Conservation (phyloP, 2,888 invertebrate species). For the Machimus rusticus region DNA sequence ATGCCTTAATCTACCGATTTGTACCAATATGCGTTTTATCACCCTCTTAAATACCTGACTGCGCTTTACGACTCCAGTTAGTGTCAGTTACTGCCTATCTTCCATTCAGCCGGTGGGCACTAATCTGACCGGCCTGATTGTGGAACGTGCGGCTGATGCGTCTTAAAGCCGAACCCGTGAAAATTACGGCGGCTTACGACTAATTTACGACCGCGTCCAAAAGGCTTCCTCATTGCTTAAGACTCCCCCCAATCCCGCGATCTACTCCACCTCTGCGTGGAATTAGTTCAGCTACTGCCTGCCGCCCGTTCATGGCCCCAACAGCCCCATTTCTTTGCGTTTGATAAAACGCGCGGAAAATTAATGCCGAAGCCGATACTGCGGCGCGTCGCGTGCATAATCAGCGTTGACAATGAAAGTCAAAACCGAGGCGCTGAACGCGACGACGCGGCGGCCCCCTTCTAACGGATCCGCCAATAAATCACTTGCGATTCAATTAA, state of each 20-base stretch:
- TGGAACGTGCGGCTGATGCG: not conserved
- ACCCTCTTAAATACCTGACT: not conserved
- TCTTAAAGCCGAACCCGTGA: not conserved
- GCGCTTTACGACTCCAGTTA: not conserved
- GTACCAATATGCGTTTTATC: not conserved
- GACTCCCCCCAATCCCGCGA: not conserved
- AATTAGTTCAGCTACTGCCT: not conserved
- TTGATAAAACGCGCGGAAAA: not conserved
- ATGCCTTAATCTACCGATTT: not conserved
- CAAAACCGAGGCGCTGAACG: not conserved
- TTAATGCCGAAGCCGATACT: not conserved
- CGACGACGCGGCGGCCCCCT: not conserved
- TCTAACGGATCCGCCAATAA: slow-evolving; percentile 16
- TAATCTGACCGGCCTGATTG: not conserved
- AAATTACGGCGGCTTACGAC: not conserved
- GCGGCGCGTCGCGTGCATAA: not conserved
- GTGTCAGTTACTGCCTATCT: slow-evolving; percentile 8
- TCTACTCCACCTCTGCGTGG: not conserved
- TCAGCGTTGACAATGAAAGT: slow-evolving; percentile 22
- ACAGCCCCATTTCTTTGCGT: not conserved
- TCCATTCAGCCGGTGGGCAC: not conserved
- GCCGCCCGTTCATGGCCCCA: not conserved
- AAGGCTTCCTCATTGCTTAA: slow-evolving; percentile 19
- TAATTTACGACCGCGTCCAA: slow-evolving; percentile 12
- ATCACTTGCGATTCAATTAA: slow-evolving; percentile 19